Evolutionary conservation across 2,888 invertebrate species (phyloP).

Genomic region (Bhutanitis thaidina): DNA sequence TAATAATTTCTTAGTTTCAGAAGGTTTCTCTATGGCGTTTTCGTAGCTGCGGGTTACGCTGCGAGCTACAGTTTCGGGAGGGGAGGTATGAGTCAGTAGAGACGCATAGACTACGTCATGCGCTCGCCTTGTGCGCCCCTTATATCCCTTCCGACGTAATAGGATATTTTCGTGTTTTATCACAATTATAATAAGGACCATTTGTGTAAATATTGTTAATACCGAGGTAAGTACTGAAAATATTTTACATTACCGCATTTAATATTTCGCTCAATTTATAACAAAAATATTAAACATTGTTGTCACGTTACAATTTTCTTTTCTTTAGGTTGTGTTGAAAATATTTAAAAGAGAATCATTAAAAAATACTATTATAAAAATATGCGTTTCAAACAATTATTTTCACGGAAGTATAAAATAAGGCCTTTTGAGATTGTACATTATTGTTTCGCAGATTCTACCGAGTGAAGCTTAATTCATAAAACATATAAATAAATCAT

Average conservation of each 20-base stretch:
- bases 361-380: too few species aligned
- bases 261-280: too few species aligned
- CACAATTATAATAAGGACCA: background rate
- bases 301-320: too few species aligned
- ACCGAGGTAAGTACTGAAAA: background rate
- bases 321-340: too few species aligned
- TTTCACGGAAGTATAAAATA: background rate
- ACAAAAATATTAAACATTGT: too few species aligned
- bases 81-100: constrained; percentile 49
- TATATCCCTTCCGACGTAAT: constrained; percentile 18
- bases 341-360: too few species aligned
- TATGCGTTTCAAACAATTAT: background rate
- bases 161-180: constrained; percentile 1
- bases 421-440: background rate
- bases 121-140: constrained; percentile 40
- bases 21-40: constrained; percentile 11
- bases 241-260: background rate
- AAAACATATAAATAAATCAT: constrained; percentile 13
- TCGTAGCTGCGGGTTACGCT: constrained; percentile 31
- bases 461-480: background rate
- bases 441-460: constrained; percentile 2
- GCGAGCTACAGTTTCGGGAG: constrained; percentile 22
- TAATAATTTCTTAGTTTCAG: too few species aligned
- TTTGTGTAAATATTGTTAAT: constrained; percentile 12
- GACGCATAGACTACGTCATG: constrained; percentile 59